A percentile compares a stretch with the other conserved stretches of the same genome.
These are phyloP conservation scores for Euura saliciscinereae DNA, from an alignment of 1,140 invertebrate genomes.

Conservation along the genomic window DNA sequence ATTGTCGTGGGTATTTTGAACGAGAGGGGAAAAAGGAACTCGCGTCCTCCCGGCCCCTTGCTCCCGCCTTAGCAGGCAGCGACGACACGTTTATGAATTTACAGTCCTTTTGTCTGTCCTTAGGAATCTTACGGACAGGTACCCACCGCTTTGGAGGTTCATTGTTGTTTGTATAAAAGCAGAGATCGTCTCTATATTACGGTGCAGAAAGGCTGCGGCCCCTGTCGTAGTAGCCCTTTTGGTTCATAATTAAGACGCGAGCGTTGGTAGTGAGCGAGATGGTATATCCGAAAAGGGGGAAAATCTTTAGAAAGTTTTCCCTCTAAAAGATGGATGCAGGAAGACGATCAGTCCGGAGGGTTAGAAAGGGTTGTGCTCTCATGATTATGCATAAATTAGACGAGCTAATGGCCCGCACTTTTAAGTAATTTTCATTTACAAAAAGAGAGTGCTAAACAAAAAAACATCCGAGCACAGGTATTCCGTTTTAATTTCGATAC, in stretches of 20 bases:
- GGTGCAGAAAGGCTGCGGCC: conserved; percentile 11
- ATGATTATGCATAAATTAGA: conserved; percentile 54
- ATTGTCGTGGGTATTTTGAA: background rate
- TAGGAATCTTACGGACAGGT: conserved; percentile 15
- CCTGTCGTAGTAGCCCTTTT: conserved; percentile 18
- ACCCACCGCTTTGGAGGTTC: conserved; percentile 23
- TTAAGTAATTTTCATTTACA: background rate
- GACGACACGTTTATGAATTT: conserved; percentile 30
- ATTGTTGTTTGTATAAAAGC: conserved; percentile 19
- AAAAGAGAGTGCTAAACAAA: too few species aligned
- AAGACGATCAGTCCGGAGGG: conserved; percentile 45
- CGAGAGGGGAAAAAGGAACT: background rate
- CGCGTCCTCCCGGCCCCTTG: background rate
- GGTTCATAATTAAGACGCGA: conserved; percentile 48
- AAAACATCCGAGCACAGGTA: too few species aligned
- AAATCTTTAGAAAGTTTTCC: conserved; percentile 53
- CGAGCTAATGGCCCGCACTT: conserved; percentile 43
- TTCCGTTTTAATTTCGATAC: too few species aligned
- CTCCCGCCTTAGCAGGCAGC: background rate
- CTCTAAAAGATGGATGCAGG: conserved; percentile 52
- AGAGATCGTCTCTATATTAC: conserved; percentile 25
- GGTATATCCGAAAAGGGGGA: conserved; percentile 17
- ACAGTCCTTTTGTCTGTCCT: conserved; percentile 19
- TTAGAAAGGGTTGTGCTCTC: background rate
- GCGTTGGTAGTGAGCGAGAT: background rate